phyloP scores from a whole-genome alignment of 2,113 vertebrate genomes.

The Nematolebias whitei region DNA sequence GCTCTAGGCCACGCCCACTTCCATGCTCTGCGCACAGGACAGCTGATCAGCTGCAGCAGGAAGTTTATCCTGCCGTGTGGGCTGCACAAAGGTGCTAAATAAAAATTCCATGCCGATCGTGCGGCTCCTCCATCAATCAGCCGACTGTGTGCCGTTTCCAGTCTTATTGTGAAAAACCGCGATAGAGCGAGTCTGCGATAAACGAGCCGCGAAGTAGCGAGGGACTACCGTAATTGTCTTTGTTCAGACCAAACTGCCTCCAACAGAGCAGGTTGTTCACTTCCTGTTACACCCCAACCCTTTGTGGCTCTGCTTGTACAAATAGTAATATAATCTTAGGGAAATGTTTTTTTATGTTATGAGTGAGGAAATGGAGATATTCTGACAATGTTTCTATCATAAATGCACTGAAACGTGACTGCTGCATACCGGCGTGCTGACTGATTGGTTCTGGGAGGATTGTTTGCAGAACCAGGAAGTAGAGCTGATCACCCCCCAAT shows the following conservation, averaged over 20 bases:
- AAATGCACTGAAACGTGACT: neutral
- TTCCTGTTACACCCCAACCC: neutral
- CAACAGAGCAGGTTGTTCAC: neutral
- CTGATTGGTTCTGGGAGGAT: neutral
- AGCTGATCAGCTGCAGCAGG: too few species aligned
- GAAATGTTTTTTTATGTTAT: neutral
- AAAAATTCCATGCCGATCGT: too few species aligned
- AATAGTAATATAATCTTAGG: neutral
- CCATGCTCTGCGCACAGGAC: too few species aligned
- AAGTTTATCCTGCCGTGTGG: too few species aligned
- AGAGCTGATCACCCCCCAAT: neutral
- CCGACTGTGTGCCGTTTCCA: too few species aligned
- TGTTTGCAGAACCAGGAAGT: conserved; percentile 1
- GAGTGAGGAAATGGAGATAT: neutral
- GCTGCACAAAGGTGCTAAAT: too few species aligned
- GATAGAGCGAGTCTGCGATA: too few species aligned
- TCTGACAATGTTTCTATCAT: neutral
- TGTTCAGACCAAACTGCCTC: neutral
- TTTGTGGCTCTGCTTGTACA: neutral
- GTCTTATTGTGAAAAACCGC: too few species aligned
- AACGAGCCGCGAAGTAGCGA: too few species aligned
- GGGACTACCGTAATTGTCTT: too few species aligned
- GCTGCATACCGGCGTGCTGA: neutral
- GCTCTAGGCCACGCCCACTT: too few species aligned
- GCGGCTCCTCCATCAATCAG: too few species aligned